phyloP scores from a whole-genome alignment of 1,140 invertebrate genomes.

The Drosophila kurseongensis region DNA sequence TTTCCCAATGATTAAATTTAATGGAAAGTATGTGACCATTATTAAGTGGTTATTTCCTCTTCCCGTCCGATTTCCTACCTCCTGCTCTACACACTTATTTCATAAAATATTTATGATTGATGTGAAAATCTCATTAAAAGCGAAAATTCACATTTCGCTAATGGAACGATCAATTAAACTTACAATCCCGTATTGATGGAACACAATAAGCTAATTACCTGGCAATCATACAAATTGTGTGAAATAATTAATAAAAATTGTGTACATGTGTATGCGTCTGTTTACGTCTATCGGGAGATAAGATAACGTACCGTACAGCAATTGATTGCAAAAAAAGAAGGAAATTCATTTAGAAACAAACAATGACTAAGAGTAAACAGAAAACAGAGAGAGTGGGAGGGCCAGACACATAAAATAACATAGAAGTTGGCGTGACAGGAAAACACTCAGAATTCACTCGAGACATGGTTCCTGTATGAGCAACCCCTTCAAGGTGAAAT shows the following conservation, averaged over 20 bases:
- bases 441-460: constrained; percentile 51
- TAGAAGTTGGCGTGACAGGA: constrained; percentile 51
- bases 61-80: not conserved
- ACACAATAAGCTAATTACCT: constrained; percentile 49
- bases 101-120: constrained; percentile 28
- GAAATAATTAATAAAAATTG: constrained; percentile 40
- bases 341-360: constrained; percentile 27
- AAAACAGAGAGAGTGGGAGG: constrained; percentile 11
- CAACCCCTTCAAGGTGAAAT: constrained; percentile 29
- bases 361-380: constrained; percentile 42
- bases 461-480: constrained; percentile 38
- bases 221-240: constrained; percentile 46
- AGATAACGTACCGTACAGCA: constrained; percentile 10
- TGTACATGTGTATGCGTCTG: constrained; percentile 29
- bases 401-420: constrained; percentile 45
- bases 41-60: constrained; percentile 24
- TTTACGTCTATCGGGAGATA: constrained; percentile 19
- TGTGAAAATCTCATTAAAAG: constrained; percentile 34
- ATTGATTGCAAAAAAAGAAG: constrained; percentile 23
- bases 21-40: constrained; percentile 8
- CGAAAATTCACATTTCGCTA: constrained; percentile 21
- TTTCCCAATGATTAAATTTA: not conserved
- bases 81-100: not conserved
- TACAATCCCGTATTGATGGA: constrained; percentile 21
- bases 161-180: constrained; percentile 42